phyloP scores from a whole-genome alignment of 2,888 invertebrate genomes.

The Hanleya hanleyi region DNA sequence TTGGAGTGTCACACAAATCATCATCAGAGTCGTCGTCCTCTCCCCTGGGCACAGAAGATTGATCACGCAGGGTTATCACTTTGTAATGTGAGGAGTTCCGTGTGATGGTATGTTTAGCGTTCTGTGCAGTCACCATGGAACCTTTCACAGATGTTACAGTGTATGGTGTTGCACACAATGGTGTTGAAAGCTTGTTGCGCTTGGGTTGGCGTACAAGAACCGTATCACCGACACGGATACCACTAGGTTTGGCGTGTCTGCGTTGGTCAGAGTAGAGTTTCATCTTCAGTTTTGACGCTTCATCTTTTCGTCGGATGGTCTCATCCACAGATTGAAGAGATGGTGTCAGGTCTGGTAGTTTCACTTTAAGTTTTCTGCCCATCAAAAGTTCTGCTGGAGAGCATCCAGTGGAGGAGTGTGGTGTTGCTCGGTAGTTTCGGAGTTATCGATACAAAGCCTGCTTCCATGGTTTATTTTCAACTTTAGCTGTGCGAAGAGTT shows the following conservation, averaged over 20 bases:
- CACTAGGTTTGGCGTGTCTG: not conserved
- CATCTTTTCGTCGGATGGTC: not conserved
- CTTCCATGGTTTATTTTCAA: no score
- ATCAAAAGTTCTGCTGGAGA: not conserved
- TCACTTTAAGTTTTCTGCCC: not conserved
- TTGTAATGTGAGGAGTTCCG: not conserved
- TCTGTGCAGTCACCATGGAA: not conserved
- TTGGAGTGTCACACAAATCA: not conserved
- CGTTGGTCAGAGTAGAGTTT: not conserved
- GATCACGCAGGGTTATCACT: not conserved
- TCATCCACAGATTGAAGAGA: not conserved
- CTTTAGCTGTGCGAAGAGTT: no score
- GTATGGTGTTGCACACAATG: not conserved
- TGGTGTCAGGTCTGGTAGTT: not conserved
- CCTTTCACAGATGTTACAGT: not conserved
- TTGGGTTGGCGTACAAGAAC: not conserved
- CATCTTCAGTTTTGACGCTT: not conserved
- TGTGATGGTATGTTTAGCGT: not conserved
- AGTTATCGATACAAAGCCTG: no score
- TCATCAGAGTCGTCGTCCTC: not conserved
- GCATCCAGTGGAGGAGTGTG: not conserved
- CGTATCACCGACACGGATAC: not conserved
- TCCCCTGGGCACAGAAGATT: not conserved
- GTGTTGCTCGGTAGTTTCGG: no score
- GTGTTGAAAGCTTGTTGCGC: not conserved